Percentiles rank a stretch among this genome's conserved stretches.
Conservation (phyloP, 2,888 invertebrate species). For the Drosophila sordidapex region DNA sequence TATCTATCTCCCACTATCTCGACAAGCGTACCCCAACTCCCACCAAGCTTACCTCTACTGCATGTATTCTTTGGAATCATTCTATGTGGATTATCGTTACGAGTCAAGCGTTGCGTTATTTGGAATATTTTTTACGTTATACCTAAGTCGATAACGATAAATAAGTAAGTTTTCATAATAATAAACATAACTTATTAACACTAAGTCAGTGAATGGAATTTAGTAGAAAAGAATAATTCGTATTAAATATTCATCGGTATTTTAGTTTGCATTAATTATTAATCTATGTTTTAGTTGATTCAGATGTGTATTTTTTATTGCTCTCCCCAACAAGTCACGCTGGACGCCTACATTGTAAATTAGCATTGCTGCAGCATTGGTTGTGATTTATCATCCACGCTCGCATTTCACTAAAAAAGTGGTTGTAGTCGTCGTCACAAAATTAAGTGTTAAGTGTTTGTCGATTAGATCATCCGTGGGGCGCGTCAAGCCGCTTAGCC, state of each 20-base stretch:
- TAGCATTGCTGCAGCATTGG: conserved; percentile 31
- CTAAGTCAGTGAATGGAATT: neutral
- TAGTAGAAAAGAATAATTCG: neutral
- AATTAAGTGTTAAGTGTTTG: conserved; percentile 65
- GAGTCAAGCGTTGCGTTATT: conserved; percentile 42
- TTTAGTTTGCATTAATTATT: neutral
- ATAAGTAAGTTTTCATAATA: conserved; percentile 72
- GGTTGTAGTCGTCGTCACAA: conserved; percentile 11
- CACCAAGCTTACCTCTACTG: conserved; percentile 54
- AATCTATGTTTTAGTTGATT: conserved; percentile 23
- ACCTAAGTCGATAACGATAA: conserved; percentile 79
- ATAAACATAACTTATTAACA: neutral
- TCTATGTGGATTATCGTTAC: conserved; percentile 72
- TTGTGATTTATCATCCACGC: conserved; percentile 51
- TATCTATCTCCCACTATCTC: conserved; percentile 3
- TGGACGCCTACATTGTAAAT: conserved; percentile 38
- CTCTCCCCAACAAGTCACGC: conserved; percentile 11
- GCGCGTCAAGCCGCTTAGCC: conserved; percentile 62
- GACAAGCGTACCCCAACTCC: conserved; percentile 10
- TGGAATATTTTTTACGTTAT: conserved; percentile 83
- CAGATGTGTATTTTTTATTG: conserved; percentile 6
- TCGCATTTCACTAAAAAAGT: conserved; percentile 40
- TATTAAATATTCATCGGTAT: neutral
- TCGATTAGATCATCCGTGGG: conserved; percentile 65
- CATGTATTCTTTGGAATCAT: conserved; percentile 77